A percentile compares a stretch with the other conserved stretches of the same genome.
These are phyloP conservation scores for Aythya baeri DNA, from an alignment of 2,113 vertebrate genomes.

Conservation along the genomic window DNA sequence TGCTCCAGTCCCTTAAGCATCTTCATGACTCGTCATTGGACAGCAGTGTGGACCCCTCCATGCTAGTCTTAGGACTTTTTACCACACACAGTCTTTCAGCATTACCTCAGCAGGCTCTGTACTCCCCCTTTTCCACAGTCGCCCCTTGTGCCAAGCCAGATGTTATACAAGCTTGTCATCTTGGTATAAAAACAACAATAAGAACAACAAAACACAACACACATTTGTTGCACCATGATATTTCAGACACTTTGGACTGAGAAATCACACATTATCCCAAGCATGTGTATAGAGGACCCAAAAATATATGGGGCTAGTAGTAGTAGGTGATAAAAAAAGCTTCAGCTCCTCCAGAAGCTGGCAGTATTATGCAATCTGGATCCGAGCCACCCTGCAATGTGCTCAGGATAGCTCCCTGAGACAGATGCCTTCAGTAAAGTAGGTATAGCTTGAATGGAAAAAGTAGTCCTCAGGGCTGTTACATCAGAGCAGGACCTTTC, in stretches of 20 bases:
- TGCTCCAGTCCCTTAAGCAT: neutral
- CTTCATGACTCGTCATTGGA: neutral
- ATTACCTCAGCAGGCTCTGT: neutral
- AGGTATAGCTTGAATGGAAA: neutral
- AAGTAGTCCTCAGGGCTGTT: neutral
- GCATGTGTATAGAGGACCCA: neutral
- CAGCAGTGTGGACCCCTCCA: neutral
- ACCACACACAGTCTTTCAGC: neutral
- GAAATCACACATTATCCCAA: neutral
- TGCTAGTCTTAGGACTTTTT: neutral
- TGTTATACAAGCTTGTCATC: neutral
- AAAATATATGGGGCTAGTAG: neutral
- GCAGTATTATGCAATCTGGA: neutral
- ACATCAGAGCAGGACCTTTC: slow-evolving; percentile 9
- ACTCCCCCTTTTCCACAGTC: accelerated
- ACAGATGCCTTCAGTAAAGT: neutral
- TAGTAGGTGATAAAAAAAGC: neutral
- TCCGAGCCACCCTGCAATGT: neutral
- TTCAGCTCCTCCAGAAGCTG: neutral
- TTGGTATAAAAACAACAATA: too few species aligned
- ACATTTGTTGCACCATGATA: neutral
- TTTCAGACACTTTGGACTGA: neutral
- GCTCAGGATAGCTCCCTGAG: neutral
- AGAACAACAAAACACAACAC: neutral
- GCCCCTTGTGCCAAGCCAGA: neutral